These are phyloP conservation scores for Steinernema scapterisci DNA, from an alignment of 2,888 invertebrate genomes.

Conservation along the genomic window DNA sequence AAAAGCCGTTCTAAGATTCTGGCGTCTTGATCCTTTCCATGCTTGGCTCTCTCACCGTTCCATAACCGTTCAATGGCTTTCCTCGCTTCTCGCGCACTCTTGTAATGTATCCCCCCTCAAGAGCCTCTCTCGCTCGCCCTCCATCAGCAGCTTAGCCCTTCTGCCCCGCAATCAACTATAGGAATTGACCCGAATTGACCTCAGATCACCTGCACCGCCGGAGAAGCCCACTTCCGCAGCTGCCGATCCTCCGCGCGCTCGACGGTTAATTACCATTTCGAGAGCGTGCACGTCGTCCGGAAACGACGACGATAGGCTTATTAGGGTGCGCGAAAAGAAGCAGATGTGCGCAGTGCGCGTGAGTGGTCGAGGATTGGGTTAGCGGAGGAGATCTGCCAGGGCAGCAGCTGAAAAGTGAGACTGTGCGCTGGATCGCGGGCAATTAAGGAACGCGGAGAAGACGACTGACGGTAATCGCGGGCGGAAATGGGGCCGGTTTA, in stretches of 20 bases:
- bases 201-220: conserved; percentile 21
- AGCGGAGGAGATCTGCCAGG: conserved; percentile 14
- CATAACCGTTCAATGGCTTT: too few relatives aligned
- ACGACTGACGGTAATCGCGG: background rate
- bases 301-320: conserved; percentile 33
- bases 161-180: background rate
- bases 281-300: conserved; percentile 21
- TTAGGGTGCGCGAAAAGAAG: conserved; percentile 33
- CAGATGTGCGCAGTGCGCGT: conserved; percentile 29
- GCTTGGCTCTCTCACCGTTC: too few relatives aligned
- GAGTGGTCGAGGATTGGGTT: conserved; percentile 28
- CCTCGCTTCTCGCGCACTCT: background rate
- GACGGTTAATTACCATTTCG: conserved; percentile 33
- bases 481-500: background rate
- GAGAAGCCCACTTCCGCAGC: conserved; percentile 21
- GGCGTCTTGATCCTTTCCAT: too few relatives aligned
- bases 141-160: background rate
- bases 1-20: too few relatives aligned
- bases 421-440: conserved; percentile 11
- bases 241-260: conserved; percentile 25
- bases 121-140: background rate
- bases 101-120: conserved; percentile 23
- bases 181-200: conserved; percentile 29
- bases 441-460: background rate
- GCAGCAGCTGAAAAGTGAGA: conserved; percentile 13